Percentiles rank a stretch among this genome's conserved stretches.
Evolutionary conservation across 2,113 vertebrate species (phyloP).

Genomic region (Eclectus roratus): DNA sequence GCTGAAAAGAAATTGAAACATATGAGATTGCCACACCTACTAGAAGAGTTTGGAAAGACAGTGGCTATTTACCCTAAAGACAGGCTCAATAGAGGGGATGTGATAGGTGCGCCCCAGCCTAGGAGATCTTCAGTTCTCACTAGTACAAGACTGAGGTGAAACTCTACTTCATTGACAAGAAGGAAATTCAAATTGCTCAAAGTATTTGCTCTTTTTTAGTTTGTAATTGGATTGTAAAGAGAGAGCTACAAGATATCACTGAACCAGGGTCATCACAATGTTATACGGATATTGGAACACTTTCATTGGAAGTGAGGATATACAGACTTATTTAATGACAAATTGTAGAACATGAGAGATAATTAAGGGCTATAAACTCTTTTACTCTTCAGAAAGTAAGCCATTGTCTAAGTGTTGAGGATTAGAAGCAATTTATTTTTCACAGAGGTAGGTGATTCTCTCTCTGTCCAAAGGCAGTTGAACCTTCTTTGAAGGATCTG

Average conservation of each 20-base stretch:
- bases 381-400: background rate
- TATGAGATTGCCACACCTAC: background rate
- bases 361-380: background rate
- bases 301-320: background rate
- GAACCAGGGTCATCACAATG: accelerated
- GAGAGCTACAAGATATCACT: background rate
- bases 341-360: background rate
- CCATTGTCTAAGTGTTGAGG: background rate
- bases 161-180: background rate
- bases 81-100: background rate
- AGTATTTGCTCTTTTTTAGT: background rate
- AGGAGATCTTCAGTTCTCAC: background rate
- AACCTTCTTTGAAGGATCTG: background rate
- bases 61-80: background rate
- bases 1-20: constrained; percentile 27
- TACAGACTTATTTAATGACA: background rate
- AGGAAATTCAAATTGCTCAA: background rate
- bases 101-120: background rate
- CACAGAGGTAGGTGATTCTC: background rate
- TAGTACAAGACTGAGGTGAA: background rate
- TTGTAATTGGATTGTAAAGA: background rate
- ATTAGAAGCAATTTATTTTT: background rate
- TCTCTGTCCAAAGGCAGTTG: background rate
- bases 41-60: background rate
- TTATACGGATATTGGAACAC: background rate